These are phyloP conservation scores for Hyaena hyaena DNA, from an alignment of 2,113 vertebrate genomes.

Conservation along the genomic window DNA sequence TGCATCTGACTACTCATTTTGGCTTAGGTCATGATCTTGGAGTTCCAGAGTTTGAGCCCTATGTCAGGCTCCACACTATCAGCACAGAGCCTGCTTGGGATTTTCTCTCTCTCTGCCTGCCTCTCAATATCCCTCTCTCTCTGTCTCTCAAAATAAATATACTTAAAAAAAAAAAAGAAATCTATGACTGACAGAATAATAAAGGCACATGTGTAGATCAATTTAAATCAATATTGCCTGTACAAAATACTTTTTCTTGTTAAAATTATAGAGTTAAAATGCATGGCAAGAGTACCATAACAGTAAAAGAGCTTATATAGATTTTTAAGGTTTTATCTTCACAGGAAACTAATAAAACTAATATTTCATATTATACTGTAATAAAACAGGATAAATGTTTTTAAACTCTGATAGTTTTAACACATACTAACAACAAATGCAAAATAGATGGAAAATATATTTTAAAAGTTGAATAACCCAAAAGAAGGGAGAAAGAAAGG, in stretches of 20 bases:
- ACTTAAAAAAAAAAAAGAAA: too few species aligned
- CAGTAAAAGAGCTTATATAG: background rate
- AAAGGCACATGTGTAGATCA: background rate
- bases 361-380: background rate
- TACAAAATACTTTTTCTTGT: background rate
- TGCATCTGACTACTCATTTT: too few species aligned
- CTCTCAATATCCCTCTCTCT: too few species aligned
- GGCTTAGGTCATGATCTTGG: too few species aligned
- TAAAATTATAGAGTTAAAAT: constrained; percentile 1
- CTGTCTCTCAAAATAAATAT: too few species aligned
- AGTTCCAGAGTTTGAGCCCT: too few species aligned
- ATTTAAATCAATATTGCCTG: background rate
- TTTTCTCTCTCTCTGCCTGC: too few species aligned
- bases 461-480: background rate
- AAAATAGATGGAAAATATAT: background rate
- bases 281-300: background rate
- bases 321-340: background rate
- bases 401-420: background rate
- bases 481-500: background rate
- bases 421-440: background rate
- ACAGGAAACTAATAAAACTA: background rate
- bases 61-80: too few species aligned
- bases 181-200: too few species aligned
- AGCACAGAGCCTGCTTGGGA: too few species aligned
- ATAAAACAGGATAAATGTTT: background rate